Base-by-base conservation (phyloP, 2,113 vertebrate genomes). In the Danionella cerebrum region DNA sequence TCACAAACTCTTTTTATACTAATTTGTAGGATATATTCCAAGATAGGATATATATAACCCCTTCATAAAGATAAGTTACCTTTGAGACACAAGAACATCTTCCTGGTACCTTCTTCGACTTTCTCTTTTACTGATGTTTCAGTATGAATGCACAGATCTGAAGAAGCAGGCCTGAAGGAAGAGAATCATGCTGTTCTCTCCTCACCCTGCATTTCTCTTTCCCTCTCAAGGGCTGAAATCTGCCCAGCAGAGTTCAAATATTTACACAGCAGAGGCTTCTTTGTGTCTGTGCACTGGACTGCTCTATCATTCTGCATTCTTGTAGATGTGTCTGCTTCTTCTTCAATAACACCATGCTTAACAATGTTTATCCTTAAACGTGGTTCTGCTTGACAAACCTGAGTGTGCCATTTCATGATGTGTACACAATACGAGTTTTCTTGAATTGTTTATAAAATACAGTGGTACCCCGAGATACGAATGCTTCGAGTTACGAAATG, bases 241-340 rank as follows among this genome's bases (percentile, higher is more conserved):
- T 50, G 14, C 66, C 47, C 44, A 33, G 44, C 22, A 29, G 45
- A 60, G 14, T 29, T 48, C 18, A 64, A 64, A 45, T 64, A 55
- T 55, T 65, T 68, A 63, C 39, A 60, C 38, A 47, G 38, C 4
- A 48, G 22, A 22, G 24, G 10, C 29, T 59, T 48, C 42, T 59
- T 60, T 44, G 53, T 47, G 19, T 41, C 18, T 47, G 31, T 9
- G 22, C 24, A 33, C 27, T 13, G 24, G 8, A n/a, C 18, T 14
- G 18, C 51, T 18, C 14, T 48, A 29, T 65, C 44, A 50, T 41
- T 41, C 1, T 0, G 1, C 11, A 31, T 25, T 44, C 25, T 60
- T 14, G 13, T 44, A 44, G 24, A 44, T 60, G 10, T 29, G 24
- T n/a, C n/a, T n/a, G 9, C 9, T 33, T 33, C 14, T 52, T 60